Percentiles rank a stretch among this genome's conserved stretches.
Evolutionary conservation across 1,140 invertebrate species (phyloP).

Genomic region (Drosophila bipectinata): DNA sequence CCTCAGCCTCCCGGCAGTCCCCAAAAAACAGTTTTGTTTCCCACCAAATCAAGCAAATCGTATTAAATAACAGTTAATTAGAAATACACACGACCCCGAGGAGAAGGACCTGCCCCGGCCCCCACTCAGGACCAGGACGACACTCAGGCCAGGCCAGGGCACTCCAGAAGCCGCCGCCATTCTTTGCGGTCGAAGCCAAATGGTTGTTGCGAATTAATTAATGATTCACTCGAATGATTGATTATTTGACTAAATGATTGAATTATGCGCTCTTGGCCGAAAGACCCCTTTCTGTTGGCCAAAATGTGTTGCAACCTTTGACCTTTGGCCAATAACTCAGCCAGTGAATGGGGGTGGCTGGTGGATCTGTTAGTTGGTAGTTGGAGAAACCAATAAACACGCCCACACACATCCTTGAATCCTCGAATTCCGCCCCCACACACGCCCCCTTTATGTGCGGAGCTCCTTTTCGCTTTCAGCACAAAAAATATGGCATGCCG

Average conservation of each 20-base stretch:
- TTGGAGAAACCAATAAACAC: constrained; percentile 34
- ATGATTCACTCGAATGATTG: constrained; percentile 79
- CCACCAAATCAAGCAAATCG: constrained; percentile 72
- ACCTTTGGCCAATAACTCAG: constrained; percentile 74
- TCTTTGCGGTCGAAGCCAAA: constrained; percentile 65
- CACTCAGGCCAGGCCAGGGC: too few species aligned
- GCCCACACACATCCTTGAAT: constrained; percentile 12
- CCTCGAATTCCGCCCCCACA: not conserved
- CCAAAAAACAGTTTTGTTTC: constrained; percentile 29
- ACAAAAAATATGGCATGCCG: not conserved
- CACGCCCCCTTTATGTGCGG: not conserved
- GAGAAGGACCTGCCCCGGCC: constrained; percentile 8
- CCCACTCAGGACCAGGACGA: too few species aligned
- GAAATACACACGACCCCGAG: constrained; percentile 52
- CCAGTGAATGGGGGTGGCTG: not conserved
- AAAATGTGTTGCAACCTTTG: constrained; percentile 55
- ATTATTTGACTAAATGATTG: constrained; percentile 76
- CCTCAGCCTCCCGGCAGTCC: not conserved
- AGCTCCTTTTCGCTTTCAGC: too few species aligned
- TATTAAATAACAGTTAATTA: constrained; percentile 82
- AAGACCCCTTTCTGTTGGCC: not conserved
- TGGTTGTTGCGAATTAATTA: constrained; percentile 76
- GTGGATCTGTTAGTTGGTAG: not conserved
- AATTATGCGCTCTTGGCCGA: constrained; percentile 58
- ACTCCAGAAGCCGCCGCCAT: too few species aligned